phyloP scores from a whole-genome alignment of 1,140 invertebrate species.

The Odontomachus brunneus region DNA sequence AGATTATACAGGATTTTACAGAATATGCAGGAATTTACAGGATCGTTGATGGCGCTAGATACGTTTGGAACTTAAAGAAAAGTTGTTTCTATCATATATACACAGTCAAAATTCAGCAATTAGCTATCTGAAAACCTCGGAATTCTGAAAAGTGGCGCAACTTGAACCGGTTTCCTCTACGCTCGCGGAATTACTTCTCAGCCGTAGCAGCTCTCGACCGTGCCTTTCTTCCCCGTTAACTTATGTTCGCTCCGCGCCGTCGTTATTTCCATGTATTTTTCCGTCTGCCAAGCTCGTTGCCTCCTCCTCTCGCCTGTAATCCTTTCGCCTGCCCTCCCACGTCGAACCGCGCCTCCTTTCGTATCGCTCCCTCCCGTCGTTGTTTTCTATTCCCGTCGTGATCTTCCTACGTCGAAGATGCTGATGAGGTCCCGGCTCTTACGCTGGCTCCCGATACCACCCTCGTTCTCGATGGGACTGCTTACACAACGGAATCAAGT shows the following conservation, averaged over 20 bases:
- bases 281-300: constrained; percentile 38
- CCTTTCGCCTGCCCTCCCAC: constrained; percentile 18
- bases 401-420: constrained; percentile 64
- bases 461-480: constrained; percentile 49
- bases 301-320: constrained; percentile 23
- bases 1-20: too few species aligned
- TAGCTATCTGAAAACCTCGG: too few species aligned
- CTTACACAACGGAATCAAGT: constrained; percentile 64
- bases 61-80: too few species aligned
- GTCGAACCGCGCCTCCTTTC: constrained; percentile 6
- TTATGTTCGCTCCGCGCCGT: neutral
- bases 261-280: constrained; percentile 50
- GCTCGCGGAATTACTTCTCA: constrained; percentile 21
- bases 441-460: constrained; percentile 22
- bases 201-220: neutral
- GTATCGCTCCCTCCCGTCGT: neutral
- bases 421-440: constrained; percentile 68
- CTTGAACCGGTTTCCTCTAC: constrained; percentile 32
- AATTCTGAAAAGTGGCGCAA: too few species aligned
- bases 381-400: constrained; percentile 34
- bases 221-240: neutral
- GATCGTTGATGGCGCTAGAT: too few species aligned
- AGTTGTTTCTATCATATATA: too few species aligned
- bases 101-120: too few species aligned
- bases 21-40: too few species aligned